These are phyloP conservation scores for Charadrius vociferus DNA, from an alignment of 2,113 vertebrate species.

Conservation along the genomic window DNA sequence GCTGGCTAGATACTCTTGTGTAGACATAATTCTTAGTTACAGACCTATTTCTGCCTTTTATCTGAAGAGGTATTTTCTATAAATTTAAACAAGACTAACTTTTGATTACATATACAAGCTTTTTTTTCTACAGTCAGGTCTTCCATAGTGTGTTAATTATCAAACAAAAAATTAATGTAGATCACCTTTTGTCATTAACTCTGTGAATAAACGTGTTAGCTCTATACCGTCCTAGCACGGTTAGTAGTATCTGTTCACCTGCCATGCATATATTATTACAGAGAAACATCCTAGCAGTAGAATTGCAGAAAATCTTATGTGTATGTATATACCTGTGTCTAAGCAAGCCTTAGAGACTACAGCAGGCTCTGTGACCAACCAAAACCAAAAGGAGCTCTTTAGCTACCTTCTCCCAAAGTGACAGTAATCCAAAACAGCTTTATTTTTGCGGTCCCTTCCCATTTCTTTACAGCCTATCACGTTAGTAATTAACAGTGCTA, in stretches of 20 bases:
- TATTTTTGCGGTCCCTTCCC: not conserved
- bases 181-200: not conserved
- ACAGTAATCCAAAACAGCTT: not conserved
- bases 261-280: not conserved
- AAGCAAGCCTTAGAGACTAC: not conserved
- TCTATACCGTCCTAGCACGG: not conserved
- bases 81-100: not conserved
- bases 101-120: not conserved
- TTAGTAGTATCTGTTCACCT: not conserved
- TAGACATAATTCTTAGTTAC: not conserved
- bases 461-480: not conserved
- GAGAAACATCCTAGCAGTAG: not conserved
- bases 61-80: not conserved
- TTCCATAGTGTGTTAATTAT: not conserved
- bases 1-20: not conserved
- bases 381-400: not conserved
- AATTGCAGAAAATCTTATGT: not conserved
- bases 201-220: not conserved
- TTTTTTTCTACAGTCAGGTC: not conserved
- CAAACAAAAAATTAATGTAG: not conserved
- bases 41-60: not conserved
- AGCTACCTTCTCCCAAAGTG: not conserved
- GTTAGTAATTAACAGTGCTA: not conserved
- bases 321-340: not conserved
- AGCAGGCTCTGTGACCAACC: not conserved